Base-by-base conservation (phyloP, 2,888 invertebrate genomes). In the Leptura quadrifasciata region DNA sequence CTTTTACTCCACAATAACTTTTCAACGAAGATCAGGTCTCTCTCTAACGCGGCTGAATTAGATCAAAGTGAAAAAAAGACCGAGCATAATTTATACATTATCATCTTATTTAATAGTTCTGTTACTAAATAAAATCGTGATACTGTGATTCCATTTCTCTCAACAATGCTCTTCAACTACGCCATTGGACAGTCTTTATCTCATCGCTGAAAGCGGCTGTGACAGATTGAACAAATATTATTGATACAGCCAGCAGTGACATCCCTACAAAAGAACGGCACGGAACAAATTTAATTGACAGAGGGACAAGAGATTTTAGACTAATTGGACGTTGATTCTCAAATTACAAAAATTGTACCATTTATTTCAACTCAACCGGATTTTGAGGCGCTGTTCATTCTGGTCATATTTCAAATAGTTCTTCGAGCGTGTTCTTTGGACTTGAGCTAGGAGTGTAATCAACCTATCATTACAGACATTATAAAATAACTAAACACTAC, bases 401-500 rank as follows among this genome's bases (percentile, higher is more conserved):
- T 63, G 31, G 74, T 58, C 70, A 77, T 77, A 76, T 75, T 77
- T 79, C 77, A 76, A 76, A 67, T 61, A 31, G 70, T 15, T 72
- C 63, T 57, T 35, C 65, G 12, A 55, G 61, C 58, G 72, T 72
- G 24, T 73, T 65, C 73, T 47, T 69, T 68, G 39, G 72, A 80
- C 75, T 77, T 79, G 81, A 24, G 24, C 47, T 47, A 47, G 47
- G 47, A 15, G n/a, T 6, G 47, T 10, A 21, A 39, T 82, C 79
- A 85, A 84, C 83, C 86, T 86, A 85, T 87, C 83, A 87, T 87
- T 87, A 87, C 82, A 77, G 81, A 83, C 78, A 83, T 85, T 85
- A 84, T 84, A 85, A 85, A 86, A 86, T 85, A 82, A 85, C 84
- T 87, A 86, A 87, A 87, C 85, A 85, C 86, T 85, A 84, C 86